Evolutionary conservation across 2,797 vertebrate genomes (phyloP), one percentile per base, ranked within the genome.

Genomic region (Muraenolepis orangiensis): DNA sequence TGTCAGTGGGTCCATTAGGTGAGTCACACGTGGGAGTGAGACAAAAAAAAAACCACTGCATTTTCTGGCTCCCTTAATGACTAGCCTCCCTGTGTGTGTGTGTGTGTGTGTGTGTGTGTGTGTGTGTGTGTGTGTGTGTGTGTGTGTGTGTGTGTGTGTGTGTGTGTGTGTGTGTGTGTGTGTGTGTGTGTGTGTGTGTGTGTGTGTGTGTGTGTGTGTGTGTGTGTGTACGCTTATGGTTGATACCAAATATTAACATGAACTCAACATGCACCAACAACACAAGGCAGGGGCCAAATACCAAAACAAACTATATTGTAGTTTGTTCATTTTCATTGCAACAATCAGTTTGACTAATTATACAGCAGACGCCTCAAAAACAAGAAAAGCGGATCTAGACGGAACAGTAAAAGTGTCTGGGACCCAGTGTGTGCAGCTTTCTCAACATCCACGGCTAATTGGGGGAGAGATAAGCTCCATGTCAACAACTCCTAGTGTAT

Each of bases 11-110:
- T 76, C 69, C 28, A 32, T 73, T 13, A n/a, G n/a, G 18, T 14
- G 23, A 61, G 66, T 57, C 16, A 34, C n/a, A 30, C 57, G 26
- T 61, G 46, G 68, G 74, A 75, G 69, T 34, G 69, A 36, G 30
- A 74, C 16, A n/a, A 70, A 14, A 68, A 69, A 69, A 69, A 68
- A 69, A 69, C 51, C 73, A 32, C 61, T 18, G 36, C 91, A 93
- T 32, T 66, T 64, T n/a, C 38, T n/a, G 10, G 51, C 51, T 18
- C 6, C 20, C 51, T 57, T 57, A 57, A 57, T 23, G 51, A 57
- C 20, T 20, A 57, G 20, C 42, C 42, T 57, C 0, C n/a, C 42
- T 69, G 73, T 26, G 34, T 32, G 69, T 71, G 69, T 20, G 68
- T 28, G 66, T 69, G 67, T 69, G 38, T 51, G 28, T 74, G 73